phyloP scores from a whole-genome alignment of 2,113 vertebrate species.

The Bubo blakistoni region DNA sequence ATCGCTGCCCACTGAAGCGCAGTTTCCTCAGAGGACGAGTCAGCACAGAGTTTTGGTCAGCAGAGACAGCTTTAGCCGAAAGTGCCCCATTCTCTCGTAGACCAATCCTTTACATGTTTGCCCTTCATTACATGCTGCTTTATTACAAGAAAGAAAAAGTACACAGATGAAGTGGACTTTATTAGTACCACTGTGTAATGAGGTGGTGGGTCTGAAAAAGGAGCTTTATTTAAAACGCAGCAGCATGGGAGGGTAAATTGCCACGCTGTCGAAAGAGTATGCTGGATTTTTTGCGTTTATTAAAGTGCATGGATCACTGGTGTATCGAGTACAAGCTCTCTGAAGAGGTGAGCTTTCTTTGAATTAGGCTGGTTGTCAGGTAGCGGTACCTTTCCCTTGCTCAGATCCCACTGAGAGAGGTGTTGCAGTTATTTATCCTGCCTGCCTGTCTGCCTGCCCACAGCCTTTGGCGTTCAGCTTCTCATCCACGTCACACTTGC shows the following conservation, averaged over 20 bases:
- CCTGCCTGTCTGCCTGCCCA: neutral
- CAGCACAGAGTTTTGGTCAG: neutral
- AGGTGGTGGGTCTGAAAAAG: neutral
- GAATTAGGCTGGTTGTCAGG: neutral
- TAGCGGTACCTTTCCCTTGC: neutral
- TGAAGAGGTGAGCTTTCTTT: neutral
- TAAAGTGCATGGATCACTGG: neutral
- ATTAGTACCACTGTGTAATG: neutral
- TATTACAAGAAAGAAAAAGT: neutral
- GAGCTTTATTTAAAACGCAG: neutral
- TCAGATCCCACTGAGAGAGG: neutral
- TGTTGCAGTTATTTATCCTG: neutral
- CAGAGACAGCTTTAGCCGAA: neutral
- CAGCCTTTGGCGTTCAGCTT: neutral
- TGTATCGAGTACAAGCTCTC: accelerated
- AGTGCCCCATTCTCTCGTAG: accelerated
- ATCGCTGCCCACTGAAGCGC: neutral
- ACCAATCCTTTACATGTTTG: neutral
- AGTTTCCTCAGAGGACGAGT: neutral
- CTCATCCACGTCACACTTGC: accelerated
- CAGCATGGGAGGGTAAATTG: neutral
- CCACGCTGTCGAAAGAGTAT: accelerated
- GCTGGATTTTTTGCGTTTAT: neutral
- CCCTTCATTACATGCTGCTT: neutral
- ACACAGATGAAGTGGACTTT: neutral